These are phyloP conservation scores for Ciconia maguari DNA, from an alignment of 2,113 vertebrate genomes.

Conservation along the genomic window DNA sequence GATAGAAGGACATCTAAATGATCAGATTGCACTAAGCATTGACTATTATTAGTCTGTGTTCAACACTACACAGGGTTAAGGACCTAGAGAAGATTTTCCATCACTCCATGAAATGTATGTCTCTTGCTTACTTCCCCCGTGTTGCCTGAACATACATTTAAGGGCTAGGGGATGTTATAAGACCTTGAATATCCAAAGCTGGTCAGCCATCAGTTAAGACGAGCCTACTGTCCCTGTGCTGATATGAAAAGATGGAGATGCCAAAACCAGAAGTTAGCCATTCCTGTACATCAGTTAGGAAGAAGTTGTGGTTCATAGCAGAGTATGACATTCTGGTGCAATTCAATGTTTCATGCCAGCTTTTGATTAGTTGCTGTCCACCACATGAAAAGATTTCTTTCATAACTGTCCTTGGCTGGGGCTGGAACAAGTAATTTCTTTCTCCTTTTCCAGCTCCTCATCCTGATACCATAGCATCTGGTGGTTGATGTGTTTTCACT, in stretches of 20 bases:
- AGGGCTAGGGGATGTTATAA: not conserved
- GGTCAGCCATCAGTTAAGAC: not conserved
- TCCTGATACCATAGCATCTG: not conserved
- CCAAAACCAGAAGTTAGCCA: not conserved
- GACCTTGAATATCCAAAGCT: not conserved
- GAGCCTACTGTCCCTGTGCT: not conserved
- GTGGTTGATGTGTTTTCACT: not conserved
- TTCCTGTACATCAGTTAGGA: not conserved
- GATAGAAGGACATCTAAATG: not conserved
- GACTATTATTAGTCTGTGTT: not conserved
- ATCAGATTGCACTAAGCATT: not conserved
- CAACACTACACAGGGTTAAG: not conserved
- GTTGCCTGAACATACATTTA: not conserved
- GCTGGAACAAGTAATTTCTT: not conserved
- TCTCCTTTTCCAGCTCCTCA: not conserved
- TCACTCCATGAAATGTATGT: not conserved
- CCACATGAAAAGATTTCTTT: not conserved
- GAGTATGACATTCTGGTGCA: not conserved
- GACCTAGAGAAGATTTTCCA: not conserved
- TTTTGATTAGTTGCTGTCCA: not conserved
- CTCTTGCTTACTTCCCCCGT: not conserved
- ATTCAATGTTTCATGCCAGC: not conserved
- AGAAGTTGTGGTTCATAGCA: not conserved
- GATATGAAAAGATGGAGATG: not conserved
- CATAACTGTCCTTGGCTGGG: not conserved